Evolutionary conservation across 2,113 vertebrate genomes (phyloP).

Genomic region (Odobenus rosmarus): DNA sequence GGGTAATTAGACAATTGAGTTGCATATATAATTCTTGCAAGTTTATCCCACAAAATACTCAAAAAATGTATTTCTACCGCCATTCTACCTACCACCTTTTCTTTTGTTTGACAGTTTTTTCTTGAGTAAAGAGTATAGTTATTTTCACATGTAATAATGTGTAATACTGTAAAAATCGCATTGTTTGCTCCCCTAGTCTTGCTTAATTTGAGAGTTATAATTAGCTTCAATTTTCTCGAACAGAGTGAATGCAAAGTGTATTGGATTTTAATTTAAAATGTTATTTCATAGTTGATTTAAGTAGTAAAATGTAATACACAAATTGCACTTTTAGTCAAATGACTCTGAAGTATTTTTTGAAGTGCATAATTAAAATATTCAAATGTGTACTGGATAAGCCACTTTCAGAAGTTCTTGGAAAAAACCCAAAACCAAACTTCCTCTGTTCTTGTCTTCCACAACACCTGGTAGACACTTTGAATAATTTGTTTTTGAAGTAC

Average conservation of each 20-base stretch:
- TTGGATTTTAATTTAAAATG: conserved; percentile 77
- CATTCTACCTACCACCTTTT: background rate
- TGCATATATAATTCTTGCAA: background rate
- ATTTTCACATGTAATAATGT: background rate
- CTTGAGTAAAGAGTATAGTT: background rate
- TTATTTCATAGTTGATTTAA: conserved; percentile 72
- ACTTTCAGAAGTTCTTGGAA: conserved; percentile 66
- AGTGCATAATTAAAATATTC: conserved; percentile 81
- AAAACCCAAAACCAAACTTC: conserved; percentile 44
- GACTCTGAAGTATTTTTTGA: conserved; percentile 76
- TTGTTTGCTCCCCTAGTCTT: conserved; percentile 22
- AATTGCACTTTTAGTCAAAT: conserved; percentile 50
- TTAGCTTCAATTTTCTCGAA: conserved; percentile 71
- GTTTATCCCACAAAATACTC: background rate
- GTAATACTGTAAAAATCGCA: conserved; percentile 55
- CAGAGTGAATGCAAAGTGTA: conserved; percentile 60
- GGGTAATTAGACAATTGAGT: background rate
- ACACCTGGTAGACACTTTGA: conserved; percentile 63
- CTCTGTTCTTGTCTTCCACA: conserved; percentile 16
- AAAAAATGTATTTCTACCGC: background rate
- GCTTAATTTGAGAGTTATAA: conserved; percentile 43
- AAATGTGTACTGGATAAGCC: conserved; percentile 71
- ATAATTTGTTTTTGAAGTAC: conserved; percentile 61
- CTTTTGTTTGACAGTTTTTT: background rate
- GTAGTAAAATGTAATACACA: conserved; percentile 66